A percentile compares a stretch with the other conserved stretches of the same genome.
Evolutionary conservation across 2,888 invertebrate genomes (phyloP).

Genomic region (Peribatodes rhomboidaria): DNA sequence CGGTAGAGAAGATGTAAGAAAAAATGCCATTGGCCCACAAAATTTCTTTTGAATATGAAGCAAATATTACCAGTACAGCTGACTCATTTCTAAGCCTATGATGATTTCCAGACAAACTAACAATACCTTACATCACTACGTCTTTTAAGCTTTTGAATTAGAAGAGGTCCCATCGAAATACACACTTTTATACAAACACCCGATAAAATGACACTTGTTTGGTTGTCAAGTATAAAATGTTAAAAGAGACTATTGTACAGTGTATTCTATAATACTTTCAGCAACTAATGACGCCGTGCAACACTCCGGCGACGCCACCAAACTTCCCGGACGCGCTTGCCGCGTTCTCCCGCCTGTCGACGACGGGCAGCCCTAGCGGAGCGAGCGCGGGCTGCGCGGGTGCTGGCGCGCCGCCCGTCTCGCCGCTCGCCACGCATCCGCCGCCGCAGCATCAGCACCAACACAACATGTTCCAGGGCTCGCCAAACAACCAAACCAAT

Average conservation of each 20-base stretch:
- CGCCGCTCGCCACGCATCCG: conserved; percentile 79
- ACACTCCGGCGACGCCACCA: conserved; percentile 97
- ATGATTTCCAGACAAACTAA: too few species aligned
- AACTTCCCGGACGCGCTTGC: conserved; percentile 96
- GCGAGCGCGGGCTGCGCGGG: conserved; percentile 62
- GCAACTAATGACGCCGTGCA: conserved; percentile 96
- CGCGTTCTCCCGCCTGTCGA: conserved; percentile 95
- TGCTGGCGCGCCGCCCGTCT: conserved; percentile 73
- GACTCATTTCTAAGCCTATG: too few species aligned
- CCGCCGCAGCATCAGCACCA: conserved; percentile 62
- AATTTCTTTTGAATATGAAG: too few species aligned
- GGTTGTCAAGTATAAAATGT: too few species aligned
- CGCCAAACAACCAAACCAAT: conserved; percentile 74
- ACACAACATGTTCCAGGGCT: conserved; percentile 68
- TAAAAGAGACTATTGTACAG: too few species aligned
- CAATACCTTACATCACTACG: too few species aligned
- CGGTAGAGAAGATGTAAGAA: too few species aligned
- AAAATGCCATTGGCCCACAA: too few species aligned
- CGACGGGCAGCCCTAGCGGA: conserved; percentile 86
- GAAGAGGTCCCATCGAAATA: too few species aligned
- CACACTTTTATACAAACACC: too few species aligned
- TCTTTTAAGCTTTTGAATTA: too few species aligned
- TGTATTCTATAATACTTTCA: conserved; percentile 65
- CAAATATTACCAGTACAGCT: neutral
- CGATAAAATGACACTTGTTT: too few species aligned